These are phyloP conservation scores for Papilio demoleus DNA, from an alignment of 2,888 invertebrate species.

Conservation along the genomic window DNA sequence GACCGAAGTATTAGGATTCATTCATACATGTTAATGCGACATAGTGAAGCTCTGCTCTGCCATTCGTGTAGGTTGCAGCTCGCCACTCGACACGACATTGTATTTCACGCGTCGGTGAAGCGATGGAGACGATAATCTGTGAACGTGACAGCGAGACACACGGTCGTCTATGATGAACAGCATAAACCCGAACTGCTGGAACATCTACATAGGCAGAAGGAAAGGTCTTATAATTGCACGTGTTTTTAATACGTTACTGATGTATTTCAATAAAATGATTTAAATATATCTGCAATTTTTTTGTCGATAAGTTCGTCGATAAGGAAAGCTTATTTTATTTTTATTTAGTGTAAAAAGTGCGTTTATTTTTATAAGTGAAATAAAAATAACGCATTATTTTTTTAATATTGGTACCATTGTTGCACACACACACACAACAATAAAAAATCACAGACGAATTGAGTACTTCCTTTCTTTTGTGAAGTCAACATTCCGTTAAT, in stretches of 20 bases:
- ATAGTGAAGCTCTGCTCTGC: not conserved
- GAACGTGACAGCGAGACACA: constrained; percentile 36
- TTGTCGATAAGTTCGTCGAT: no score
- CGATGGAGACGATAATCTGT: constrained; percentile 33
- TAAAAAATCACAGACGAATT: no score
- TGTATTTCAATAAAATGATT: no score
- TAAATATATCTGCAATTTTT: no score
- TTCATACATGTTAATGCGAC: constrained; percentile 34
- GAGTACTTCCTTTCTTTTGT: no score
- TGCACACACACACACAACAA: no score
- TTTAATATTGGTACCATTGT: no score
- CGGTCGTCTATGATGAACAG: constrained; percentile 6
- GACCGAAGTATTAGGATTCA: not conserved
- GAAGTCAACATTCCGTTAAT: no score
- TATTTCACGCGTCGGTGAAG: constrained; percentile 35
- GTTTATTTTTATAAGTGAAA: no score
- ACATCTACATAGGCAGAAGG: not conserved
- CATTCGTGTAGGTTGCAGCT: constrained; percentile 18
- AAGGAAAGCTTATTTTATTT: no score
- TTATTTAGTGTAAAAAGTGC: no score
- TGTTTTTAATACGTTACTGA: not conserved
- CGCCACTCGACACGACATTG: constrained; percentile 35
- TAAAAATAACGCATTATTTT: no score
- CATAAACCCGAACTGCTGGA: not conserved
- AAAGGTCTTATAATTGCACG: not conserved